phyloP scores from a whole-genome alignment of 2,888 invertebrate genomes.

The Spicauda simplicius region DNA sequence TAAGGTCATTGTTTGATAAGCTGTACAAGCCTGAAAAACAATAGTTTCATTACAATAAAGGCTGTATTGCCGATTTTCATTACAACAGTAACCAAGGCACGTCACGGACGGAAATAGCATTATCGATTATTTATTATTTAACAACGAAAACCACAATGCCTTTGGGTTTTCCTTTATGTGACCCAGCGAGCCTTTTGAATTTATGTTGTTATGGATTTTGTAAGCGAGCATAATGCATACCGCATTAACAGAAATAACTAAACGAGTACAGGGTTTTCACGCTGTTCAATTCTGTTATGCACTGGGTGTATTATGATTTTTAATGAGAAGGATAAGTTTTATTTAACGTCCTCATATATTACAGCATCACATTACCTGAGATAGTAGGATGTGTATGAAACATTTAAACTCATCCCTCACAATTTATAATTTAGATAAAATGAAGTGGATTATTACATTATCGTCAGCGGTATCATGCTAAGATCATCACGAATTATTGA shows the following conservation, averaged over 20 bases:
- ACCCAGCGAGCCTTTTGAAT: neutral
- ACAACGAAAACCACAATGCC: slow-evolving; percentile 1
- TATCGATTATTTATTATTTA: slow-evolving; percentile 21
- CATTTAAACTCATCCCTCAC: no score
- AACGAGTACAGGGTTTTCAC: neutral
- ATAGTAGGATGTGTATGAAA: no score
- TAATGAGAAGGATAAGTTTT: no score
- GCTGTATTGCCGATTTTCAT: neutral
- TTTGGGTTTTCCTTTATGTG: slow-evolving; percentile 5
- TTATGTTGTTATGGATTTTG: neutral
- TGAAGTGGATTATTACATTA: no score
- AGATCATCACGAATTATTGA: neutral
- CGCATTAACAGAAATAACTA: no score
- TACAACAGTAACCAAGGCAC: neutral
- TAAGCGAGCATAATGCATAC: neutral
- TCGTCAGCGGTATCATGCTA: no score
- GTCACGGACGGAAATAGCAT: slow-evolving; percentile 13
- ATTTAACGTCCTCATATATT: no score
- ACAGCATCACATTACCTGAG: no score
- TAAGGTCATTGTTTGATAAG: no score
- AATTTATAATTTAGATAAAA: no score
- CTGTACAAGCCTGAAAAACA: no score
- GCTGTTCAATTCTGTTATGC: neutral
- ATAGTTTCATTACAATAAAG: neutral
- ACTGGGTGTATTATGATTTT: no score